phyloP scores from a whole-genome alignment of 2,888 invertebrate species.

The Halictus quadricinctus region DNA sequence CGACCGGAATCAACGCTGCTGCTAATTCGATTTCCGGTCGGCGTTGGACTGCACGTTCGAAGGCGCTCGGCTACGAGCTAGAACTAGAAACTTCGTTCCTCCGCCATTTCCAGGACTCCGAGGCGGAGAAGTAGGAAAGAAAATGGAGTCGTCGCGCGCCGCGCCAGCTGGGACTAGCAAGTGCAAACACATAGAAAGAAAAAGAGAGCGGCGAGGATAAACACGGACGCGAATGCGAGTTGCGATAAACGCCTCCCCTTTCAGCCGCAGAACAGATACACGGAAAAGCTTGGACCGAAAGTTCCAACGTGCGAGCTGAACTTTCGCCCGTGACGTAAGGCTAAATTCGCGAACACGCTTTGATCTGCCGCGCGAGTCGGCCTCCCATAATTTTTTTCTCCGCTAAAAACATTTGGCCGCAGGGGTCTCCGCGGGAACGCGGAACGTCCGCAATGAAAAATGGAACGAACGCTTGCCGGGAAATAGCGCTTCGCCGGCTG shows the following conservation, averaged over 20 bases:
- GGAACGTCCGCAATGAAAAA: background rate
- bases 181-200: background rate
- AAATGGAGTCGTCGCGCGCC: background rate
- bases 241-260: slow-evolving; percentile 5
- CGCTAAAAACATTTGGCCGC: background rate
- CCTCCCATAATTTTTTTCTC: background rate
- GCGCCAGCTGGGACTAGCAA: background rate
- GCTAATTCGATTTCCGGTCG: slow-evolving; percentile 25
- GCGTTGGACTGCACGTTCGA: no score
- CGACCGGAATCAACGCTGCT: background rate
- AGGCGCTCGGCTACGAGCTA: background rate
- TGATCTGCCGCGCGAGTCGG: background rate
- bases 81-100: background rate
- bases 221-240: background rate
- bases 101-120: background rate
- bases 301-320: background rate
- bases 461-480: background rate
- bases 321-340: background rate
- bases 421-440: background rate
- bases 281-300: background rate
- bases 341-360: background rate
- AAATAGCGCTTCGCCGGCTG: background rate
- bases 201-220: background rate
- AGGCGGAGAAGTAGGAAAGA: background rate
- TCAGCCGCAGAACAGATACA: background rate